phyloP scores from a whole-genome alignment of 2,888 invertebrate genomes.

The Pheosia gnoma region DNA sequence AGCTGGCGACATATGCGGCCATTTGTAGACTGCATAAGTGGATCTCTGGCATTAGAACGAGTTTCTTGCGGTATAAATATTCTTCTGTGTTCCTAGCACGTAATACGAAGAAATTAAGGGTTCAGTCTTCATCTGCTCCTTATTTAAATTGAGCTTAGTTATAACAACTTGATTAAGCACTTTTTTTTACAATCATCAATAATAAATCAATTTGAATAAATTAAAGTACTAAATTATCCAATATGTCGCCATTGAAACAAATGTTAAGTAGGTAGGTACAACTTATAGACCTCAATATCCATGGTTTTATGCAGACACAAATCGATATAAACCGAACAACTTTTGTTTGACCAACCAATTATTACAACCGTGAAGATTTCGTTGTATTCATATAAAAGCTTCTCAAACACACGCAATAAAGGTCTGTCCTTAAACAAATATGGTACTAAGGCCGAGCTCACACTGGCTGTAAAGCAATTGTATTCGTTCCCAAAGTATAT shows the following conservation, averaged over 20 bases:
- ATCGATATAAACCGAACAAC: slow-evolving; percentile 7
- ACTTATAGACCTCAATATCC: too few relatives aligned
- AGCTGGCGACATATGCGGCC: slow-evolving; percentile 30
- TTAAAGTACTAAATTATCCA: too few relatives aligned
- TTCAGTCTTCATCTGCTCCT: neutral
- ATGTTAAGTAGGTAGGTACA: too few relatives aligned
- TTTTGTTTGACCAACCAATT: slow-evolving; percentile 39
- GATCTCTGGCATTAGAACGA: slow-evolving; percentile 32
- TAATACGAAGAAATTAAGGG: neutral
- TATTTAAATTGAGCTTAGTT: neutral
- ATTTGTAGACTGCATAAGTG: slow-evolving; percentile 34
- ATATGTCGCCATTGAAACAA: too few relatives aligned
- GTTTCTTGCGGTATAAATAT: slow-evolving; percentile 26
- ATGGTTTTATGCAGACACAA: neutral
- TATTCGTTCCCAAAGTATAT: slow-evolving; percentile 25
- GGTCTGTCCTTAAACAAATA: slow-evolving; percentile 43
- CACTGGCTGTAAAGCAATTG: slow-evolving; percentile 37
- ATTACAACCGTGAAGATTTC: slow-evolving; percentile 37
- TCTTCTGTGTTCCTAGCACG: slow-evolving; percentile 1
- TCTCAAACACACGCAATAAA: slow-evolving; percentile 46
- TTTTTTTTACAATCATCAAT: too few relatives aligned
- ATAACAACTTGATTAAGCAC: too few relatives aligned
- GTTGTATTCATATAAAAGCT: slow-evolving; percentile 50
- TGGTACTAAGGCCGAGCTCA: slow-evolving; percentile 39
- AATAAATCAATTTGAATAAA: too few relatives aligned